These are phyloP conservation scores for Catharus ustulatus DNA, from an alignment of 2,797 vertebrate genomes.

Conservation along the genomic window DNA sequence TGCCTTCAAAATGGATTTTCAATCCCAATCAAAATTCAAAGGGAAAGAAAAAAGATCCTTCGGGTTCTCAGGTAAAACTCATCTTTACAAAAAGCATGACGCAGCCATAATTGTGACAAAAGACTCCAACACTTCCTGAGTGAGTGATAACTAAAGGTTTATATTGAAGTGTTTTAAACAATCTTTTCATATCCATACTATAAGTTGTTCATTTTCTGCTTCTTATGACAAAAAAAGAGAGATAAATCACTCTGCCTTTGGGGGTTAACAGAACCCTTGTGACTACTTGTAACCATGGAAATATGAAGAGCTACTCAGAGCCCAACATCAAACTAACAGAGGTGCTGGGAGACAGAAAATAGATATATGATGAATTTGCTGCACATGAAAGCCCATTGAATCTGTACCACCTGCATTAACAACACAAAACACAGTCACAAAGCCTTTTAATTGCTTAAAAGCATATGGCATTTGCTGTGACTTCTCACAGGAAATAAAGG, in stretches of 20 bases:
- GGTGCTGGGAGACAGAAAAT: conserved; percentile 63
- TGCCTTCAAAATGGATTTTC: not conserved
- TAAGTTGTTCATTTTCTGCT: not conserved
- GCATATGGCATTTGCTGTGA: not conserved
- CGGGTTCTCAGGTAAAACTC: not conserved
- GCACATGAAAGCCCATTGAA: conserved; percentile 54
- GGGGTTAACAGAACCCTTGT: conserved; percentile 34
- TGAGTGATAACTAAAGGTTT: not conserved
- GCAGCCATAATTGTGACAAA: not conserved
- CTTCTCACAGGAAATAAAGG: conserved; percentile 11
- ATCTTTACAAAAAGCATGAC: not conserved
- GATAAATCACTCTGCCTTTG: not conserved
- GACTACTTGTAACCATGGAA: conserved; percentile 70
- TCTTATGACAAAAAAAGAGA: not conserved
- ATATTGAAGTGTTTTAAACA: not conserved
- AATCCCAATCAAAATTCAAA: not conserved
- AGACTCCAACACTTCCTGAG: not conserved
- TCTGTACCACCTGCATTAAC: conserved; percentile 50
- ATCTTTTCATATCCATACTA: not conserved
- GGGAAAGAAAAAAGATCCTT: not conserved
- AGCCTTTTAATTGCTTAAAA: conserved; percentile 59
- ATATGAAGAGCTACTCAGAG: conserved; percentile 55
- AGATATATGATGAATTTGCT: conserved; percentile 53
- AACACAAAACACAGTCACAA: conserved; percentile 43
- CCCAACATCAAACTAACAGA: conserved; percentile 43